Evolutionary conservation across 2,888 invertebrate species (phyloP).

Genomic region (Frankliniella intonsa): DNA sequence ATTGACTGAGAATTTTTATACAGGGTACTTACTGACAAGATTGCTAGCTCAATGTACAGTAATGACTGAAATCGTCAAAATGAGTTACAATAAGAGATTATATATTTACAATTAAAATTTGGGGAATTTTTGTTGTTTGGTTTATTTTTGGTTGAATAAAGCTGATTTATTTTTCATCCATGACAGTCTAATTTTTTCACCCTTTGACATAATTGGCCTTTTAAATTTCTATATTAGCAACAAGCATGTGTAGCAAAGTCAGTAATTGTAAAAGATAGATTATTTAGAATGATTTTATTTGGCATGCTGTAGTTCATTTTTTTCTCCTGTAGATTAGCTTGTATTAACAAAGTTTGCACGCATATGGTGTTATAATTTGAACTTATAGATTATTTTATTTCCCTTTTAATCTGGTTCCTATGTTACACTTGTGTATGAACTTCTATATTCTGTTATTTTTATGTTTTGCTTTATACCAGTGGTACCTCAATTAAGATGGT

Average conservation of each 20-base stretch:
- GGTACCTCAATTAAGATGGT: too few species aligned
- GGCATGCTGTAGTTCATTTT: background rate
- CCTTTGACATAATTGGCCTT: background rate
- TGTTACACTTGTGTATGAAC: too few species aligned
- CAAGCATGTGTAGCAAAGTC: too few species aligned
- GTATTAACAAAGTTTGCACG: background rate
- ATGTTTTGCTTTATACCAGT: too few species aligned
- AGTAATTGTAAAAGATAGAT: too few species aligned
- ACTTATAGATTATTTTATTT: too few species aligned
- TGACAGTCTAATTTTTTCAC: background rate
- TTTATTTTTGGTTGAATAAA: conserved; percentile 1
- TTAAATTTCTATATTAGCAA: too few species aligned
- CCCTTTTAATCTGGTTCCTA: too few species aligned
- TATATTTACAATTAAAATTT: background rate
- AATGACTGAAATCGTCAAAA: background rate
- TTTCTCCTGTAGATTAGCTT: background rate
- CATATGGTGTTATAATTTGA: too few species aligned
- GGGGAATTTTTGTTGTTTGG: background rate
- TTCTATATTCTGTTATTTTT: too few species aligned
- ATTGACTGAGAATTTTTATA: background rate
- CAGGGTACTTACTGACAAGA: background rate
- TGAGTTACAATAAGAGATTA: background rate
- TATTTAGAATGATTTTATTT: too few species aligned
- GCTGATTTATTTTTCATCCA: background rate
- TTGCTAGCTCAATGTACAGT: background rate